A percentile compares a stretch with the other conserved stretches of the same genome.
phyloP scores from a whole-genome alignment of 2,888 invertebrate genomes.

The Hirtodrosophila histrioides region DNA sequence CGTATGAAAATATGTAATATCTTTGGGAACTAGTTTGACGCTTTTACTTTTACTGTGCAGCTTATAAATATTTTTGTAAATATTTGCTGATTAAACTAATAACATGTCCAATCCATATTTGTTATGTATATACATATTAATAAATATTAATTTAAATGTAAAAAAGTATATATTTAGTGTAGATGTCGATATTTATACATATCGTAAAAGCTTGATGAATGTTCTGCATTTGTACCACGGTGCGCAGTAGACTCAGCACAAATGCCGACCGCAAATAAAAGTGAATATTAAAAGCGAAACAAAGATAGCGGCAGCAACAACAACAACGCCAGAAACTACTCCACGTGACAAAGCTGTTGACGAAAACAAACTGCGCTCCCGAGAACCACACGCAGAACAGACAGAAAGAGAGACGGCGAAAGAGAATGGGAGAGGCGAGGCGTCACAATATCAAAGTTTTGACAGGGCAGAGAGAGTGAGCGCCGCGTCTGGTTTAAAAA shows the following conservation, averaged over 20 bases:
- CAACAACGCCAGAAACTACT: constrained; percentile 32
- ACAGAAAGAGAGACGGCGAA: constrained; percentile 18
- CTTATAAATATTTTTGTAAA: too few relatives aligned
- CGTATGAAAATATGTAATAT: too few relatives aligned
- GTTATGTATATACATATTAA: too few relatives aligned
- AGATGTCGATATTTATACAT: neutral
- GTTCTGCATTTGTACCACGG: constrained; percentile 37
- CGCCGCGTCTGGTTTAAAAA: constrained; percentile 44
- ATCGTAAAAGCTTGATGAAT: neutral
- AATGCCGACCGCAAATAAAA: constrained; percentile 67
- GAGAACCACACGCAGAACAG: constrained; percentile 12
- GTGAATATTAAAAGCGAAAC: constrained; percentile 69
- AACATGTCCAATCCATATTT: too few relatives aligned
- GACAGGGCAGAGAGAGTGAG: constrained; percentile 24
- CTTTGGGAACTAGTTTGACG: too few relatives aligned
- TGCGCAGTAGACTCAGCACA: constrained; percentile 27
- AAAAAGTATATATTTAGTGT: too few relatives aligned
- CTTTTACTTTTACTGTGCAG: too few relatives aligned
- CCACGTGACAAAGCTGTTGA: constrained; percentile 66
- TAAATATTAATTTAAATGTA: neutral
- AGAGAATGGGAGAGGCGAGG: constrained; percentile 20
- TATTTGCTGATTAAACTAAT: too few relatives aligned
- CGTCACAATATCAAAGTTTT: constrained; percentile 38
- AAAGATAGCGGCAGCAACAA: constrained; percentile 30
- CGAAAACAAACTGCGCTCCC: constrained; percentile 56